Conservation (phyloP, 2,888 invertebrate species). For the Beris morrisii region DNA sequence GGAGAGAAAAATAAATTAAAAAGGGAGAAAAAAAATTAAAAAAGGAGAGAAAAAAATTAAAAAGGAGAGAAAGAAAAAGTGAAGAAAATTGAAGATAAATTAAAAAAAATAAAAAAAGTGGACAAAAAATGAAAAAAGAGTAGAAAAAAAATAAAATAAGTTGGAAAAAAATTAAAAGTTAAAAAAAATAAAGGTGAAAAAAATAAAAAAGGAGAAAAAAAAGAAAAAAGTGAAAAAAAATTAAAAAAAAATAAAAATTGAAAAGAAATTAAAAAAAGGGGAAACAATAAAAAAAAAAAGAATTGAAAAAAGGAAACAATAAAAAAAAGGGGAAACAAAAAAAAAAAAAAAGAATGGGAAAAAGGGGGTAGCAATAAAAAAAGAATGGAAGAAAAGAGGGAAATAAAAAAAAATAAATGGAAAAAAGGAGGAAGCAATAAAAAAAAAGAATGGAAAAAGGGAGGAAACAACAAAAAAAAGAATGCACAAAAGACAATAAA, state of each 20-base stretch:
- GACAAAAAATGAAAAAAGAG: neutral
- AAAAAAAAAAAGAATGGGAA: neutral
- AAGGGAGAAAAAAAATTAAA: neutral
- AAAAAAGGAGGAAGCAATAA: no score
- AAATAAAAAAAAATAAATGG: neutral
- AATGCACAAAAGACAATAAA: no score
- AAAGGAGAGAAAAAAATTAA: neutral
- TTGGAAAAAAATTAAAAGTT: neutral
- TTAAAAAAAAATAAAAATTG: neutral
- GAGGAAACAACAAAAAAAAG: no score
- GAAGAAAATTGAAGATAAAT: neutral
- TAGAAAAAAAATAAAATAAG: neutral
- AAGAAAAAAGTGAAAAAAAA: constrained; percentile 8
- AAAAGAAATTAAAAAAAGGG: neutral
- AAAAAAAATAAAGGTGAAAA: neutral
- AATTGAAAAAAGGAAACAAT: neutral
- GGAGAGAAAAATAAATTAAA: neutral
- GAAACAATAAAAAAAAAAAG: neutral
- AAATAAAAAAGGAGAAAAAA: neutral
- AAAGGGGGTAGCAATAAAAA: neutral
- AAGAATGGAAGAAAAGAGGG: neutral
- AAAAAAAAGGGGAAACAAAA: neutral
- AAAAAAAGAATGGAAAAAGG: no score
- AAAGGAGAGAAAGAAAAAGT: neutral
- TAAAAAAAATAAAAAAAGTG: no score